A percentile compares a stretch with the other conserved stretches of the same genome.
These are phyloP conservation scores for Lagria hirta DNA, from an alignment of 2,888 invertebrate genomes.

Conservation along the genomic window DNA sequence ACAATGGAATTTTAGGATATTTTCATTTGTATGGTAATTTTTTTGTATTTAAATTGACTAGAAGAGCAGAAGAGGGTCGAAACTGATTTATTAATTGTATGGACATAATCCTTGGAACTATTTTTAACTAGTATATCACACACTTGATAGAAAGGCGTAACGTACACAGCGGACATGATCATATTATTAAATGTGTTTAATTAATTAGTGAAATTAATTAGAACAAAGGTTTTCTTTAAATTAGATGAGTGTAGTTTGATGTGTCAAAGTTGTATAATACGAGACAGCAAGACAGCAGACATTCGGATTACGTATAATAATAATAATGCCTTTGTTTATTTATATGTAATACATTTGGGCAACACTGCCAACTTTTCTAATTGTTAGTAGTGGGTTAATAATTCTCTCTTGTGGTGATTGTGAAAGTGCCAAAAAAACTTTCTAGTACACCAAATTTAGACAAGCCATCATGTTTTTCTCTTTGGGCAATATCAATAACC, in stretches of 20 bases:
- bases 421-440: conserved; percentile 5
- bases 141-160: no score
- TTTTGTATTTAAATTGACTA: no score
- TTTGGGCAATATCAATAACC: conserved; percentile 40
- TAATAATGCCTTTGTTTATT: conserved; percentile 1
- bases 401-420: conserved; percentile 2
- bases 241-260: conserved; percentile 2
- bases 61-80: no score
- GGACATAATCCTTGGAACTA: no score
- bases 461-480: conserved; percentile 40
- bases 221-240: no score
- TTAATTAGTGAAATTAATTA: no score
- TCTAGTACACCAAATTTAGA: no score
- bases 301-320: not conserved
- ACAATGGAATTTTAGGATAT: conserved; percentile 17
- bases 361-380: conserved; percentile 4
- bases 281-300: not conserved
- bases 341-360: conserved; percentile 4
- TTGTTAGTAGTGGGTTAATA: conserved; percentile 6
- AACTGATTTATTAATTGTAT: no score
- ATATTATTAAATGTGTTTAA: no score
- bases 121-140: no score
- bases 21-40: conserved; percentile 24
- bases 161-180: no score
- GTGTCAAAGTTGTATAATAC: conserved; percentile 4